Evolutionary conservation across 2,797 vertebrate species (phyloP), one percentile per base, ranked within the genome.

Genomic region (Poecile montanus): DNA sequence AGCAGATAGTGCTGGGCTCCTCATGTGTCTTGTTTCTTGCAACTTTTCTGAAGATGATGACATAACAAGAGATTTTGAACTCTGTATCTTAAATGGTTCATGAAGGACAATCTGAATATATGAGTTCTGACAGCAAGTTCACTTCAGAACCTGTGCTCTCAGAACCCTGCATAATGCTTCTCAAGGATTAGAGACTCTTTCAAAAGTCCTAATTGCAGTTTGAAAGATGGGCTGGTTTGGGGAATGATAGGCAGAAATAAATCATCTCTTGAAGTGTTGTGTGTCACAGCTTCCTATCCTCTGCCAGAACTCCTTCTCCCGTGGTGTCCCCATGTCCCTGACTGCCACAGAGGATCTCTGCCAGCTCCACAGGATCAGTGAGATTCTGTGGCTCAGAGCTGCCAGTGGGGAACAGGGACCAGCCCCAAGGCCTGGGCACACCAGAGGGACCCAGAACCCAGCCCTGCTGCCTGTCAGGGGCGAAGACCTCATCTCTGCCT

Each of bases 31-130:
- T 84, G 81, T 88, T 97, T 95, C 95, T 91, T 11, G 36, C 74
- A 92, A 84, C 91, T 81, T 90, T 95, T 95, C 93, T 76, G 89
- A 93, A 91, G 74, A 10, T 18, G 32, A 77, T 86, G 94, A 74
- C 34, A 51, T 7, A 96, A 63, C 40, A 78, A 82, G 60, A 89
- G 78, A 47, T 60, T 97, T 95, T 94, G 85, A 94, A 84, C 36
- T 66, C 80, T 40, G 18, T 45, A 38, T 86, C 88, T 96, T 87
- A 80, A 60, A 81, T 65, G 48, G 76, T 86, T 92, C 88, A 89
- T 84, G 92, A 93, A 85, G 44, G 42, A 11, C 72, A 75, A 70
- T 81, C 71, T 88, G 79, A 93, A 92, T 76, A 63, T 18, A 76
- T 45, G 71, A 70, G 44, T 34, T 45, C 38, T 78, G 60, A 70